phyloP scores from a whole-genome alignment of 2,113 vertebrate genomes.

The Axis porcinus region DNA sequence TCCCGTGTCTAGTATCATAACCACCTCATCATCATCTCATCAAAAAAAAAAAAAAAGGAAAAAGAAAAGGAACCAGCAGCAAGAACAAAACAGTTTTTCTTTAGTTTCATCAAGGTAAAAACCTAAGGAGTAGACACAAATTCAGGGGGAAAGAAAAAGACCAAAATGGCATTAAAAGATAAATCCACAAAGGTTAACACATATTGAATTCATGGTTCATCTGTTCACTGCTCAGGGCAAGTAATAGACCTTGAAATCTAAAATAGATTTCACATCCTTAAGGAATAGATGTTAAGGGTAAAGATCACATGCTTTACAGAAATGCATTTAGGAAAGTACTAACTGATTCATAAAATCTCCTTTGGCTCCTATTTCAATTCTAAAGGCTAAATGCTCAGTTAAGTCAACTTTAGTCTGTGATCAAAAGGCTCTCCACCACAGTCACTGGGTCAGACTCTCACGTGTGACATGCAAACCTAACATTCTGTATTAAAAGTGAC shows the following conservation, averaged over 20 bases:
- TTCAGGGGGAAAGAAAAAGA: background rate
- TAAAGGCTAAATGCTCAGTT: constrained; percentile 28
- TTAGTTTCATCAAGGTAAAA: background rate
- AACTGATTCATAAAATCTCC: constrained; percentile 46
- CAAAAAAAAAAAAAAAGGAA: background rate
- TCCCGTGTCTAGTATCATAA: background rate
- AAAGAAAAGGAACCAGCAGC: background rate
- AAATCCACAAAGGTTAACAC: constrained; percentile 57
- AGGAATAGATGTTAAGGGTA: constrained; percentile 42
- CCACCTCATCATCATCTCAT: background rate
- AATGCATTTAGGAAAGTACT: constrained; percentile 23
- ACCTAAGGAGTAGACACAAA: constrained; percentile 1
- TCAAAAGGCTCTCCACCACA: background rate
- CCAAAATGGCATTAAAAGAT: constrained; percentile 47
- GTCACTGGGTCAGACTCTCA: background rate
- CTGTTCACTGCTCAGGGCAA: constrained; percentile 51
- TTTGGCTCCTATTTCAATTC: constrained; percentile 36
- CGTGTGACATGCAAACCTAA: background rate
- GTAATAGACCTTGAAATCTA: constrained; percentile 61
- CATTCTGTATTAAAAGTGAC: background rate
- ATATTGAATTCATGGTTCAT: constrained; percentile 43
- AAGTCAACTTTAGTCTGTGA: background rate
- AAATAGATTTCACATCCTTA: constrained; percentile 57
- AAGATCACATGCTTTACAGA: constrained; percentile 50
- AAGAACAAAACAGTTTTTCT: background rate